Percentiles rank a stretch among this genome's conserved stretches.
These are phyloP conservation scores for Atrina japonica DNA, from an alignment of 2,888 invertebrate species.

Conservation along the genomic window DNA sequence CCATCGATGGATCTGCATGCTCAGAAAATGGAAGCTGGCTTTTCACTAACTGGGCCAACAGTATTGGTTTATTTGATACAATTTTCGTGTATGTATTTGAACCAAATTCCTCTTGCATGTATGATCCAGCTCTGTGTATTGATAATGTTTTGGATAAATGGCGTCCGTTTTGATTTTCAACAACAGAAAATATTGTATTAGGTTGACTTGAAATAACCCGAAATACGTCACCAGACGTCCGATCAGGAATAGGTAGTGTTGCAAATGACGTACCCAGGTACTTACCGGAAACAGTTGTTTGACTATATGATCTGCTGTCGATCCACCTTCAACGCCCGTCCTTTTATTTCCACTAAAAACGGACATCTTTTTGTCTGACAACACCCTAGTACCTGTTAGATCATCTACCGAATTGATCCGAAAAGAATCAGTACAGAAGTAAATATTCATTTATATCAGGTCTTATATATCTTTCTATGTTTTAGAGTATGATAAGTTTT, in stretches of 20 bases:
- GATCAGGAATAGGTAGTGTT: conserved; percentile 60
- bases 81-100: conserved; percentile 35
- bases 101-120: too few species aligned
- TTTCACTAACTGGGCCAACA: conserved; percentile 49
- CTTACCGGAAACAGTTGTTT: conserved; percentile 44
- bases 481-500: too few species aligned
- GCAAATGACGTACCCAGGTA: conserved; percentile 68
- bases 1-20: conserved; percentile 63
- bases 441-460: too few species aligned
- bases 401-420: conserved; percentile 53
- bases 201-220: too few species aligned
- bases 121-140: too few species aligned
- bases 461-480: too few species aligned
- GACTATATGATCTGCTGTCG: conserved; percentile 41
- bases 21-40: conserved; percentile 14
- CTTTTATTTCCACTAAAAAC: conserved; percentile 66
- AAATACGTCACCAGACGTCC: conserved; percentile 58
- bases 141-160: conserved; percentile 21
- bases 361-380: conserved; percentile 56
- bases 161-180: conserved; percentile 30
- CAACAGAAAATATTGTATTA: too few species aligned
- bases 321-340: conserved; percentile 43
- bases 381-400: conserved; percentile 64
- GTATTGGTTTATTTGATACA: conserved; percentile 45
- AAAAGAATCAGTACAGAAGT: conserved; percentile 43